These are phyloP conservation scores for Cheilosia vernalis DNA, from an alignment of 2,888 invertebrate genomes.

Conservation along the genomic window DNA sequence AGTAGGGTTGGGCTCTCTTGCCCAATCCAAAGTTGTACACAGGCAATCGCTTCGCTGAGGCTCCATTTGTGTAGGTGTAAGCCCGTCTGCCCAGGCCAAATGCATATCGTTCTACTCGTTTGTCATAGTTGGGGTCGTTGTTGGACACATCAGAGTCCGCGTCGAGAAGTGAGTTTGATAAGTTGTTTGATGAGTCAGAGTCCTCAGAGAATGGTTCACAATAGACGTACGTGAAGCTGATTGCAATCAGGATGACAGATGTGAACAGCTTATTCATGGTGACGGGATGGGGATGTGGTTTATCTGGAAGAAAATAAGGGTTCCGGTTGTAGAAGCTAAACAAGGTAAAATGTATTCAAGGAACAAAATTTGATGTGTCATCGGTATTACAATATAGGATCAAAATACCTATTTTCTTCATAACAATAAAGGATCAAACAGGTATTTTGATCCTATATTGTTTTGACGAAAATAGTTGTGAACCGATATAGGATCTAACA, in stretches of 20 bases:
- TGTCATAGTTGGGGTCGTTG: slow-evolving; percentile 79
- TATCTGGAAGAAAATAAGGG: neutral
- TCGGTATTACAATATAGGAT: too few relatives aligned
- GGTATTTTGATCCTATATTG: too few relatives aligned
- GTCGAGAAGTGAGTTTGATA: slow-evolving; percentile 51
- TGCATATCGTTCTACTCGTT: slow-evolving; percentile 87
- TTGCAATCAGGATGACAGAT: slow-evolving; percentile 78
- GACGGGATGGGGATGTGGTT: neutral
- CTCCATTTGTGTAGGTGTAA: slow-evolving; percentile 82
- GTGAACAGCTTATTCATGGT: slow-evolving; percentile 76
- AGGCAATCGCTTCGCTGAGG: slow-evolving; percentile 82
- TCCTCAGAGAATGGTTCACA: slow-evolving; percentile 78
- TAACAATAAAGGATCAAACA: too few relatives aligned
- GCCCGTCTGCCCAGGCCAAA: slow-evolving; percentile 89
- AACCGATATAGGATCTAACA: too few relatives aligned
- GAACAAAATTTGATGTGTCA: too few relatives aligned
- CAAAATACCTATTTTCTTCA: too few relatives aligned
- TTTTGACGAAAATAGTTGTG: too few relatives aligned
- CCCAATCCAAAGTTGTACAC: slow-evolving; percentile 83
- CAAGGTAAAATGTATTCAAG: too few relatives aligned
- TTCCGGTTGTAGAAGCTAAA: neutral
- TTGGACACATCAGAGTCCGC: slow-evolving; percentile 68
- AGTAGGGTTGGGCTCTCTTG: slow-evolving; percentile 82
- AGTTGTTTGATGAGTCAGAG: slow-evolving; percentile 47
- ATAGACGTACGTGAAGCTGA: slow-evolving; percentile 78